Base-by-base conservation (phyloP, 2,888 invertebrate genomes). In the Coleophora flavipennella region DNA sequence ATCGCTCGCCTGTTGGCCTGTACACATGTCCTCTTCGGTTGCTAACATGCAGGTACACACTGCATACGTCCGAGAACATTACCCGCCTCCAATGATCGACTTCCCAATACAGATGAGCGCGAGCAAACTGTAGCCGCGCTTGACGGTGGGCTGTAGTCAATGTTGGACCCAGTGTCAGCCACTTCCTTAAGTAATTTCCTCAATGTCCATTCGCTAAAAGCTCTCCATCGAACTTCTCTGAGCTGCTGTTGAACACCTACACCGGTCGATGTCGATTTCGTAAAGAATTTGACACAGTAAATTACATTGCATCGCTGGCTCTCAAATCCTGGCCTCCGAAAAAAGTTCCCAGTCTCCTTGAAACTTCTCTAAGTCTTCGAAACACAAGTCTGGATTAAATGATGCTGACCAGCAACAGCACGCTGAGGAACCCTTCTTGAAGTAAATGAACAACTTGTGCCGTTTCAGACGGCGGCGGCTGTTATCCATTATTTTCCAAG, bases 1-100 rank as follows among this genome's bases (percentile, higher is more conserved):
- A 45, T 35, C 44, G 41, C 40, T 46, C 49, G 37, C 42, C 45
- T 29, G 45, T 45, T 27, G 38, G 29, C 31, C 44, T 38, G 33
- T 44, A 47, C 14, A 42, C 47, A n/a, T 27, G 8, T 27, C 1
- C 28, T 1, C 28, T 8, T 9, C 28, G 28, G 28, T 27, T 10
- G 2, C 28, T 27, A 27, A 1, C 1, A 27, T 27, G 28, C 28
- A 27, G 28, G 28, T 2, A 27, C 2, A 27, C 10, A 8, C 28
- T 27, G 27, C 7, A 8, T 27, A 8, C 27, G 27, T 27, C 27
- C 9, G 27, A 27, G 27, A 27, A 27, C 27, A 27, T 6, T 6
- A 27, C 7, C 9, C 9, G 6, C 7, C 27, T 27, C 7, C 27
- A 27, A 8, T 27, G 27, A 6, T 27, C 27, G 7, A 27, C 9